Evolutionary conservation across 1,140 invertebrate species (phyloP).

Genomic region (Tetraneura akinire): DNA sequence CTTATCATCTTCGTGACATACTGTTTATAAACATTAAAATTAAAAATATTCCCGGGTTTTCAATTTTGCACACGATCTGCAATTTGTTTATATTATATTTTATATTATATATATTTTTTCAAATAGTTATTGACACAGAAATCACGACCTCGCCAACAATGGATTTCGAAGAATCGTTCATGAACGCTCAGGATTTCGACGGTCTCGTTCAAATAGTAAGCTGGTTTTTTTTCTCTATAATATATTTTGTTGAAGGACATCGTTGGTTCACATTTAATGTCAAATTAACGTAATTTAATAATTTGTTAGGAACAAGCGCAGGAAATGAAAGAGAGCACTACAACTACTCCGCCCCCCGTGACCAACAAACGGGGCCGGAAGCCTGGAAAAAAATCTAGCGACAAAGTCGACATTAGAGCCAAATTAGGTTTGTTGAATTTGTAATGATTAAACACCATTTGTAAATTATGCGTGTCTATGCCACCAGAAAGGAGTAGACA

Average conservation of each 20-base stretch:
- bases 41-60: conserved; percentile 7
- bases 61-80: not conserved
- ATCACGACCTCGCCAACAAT: conserved; percentile 17
- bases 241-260: not conserved
- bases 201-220: conserved; percentile 49
- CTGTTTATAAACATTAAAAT: conserved; percentile 37
- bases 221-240: not conserved
- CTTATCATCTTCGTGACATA: not conserved
- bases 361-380: conserved; percentile 77
- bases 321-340: conserved; percentile 73
- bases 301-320: conserved; percentile 53
- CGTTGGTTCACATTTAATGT: not conserved
- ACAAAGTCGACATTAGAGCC: conserved; percentile 91
- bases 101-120: too few species aligned
- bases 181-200: conserved; percentile 53
- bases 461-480: not conserved
- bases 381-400: conserved; percentile 80
- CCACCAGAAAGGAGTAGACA: conserved; percentile 86
- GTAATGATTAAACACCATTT: not conserved
- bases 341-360: conserved; percentile 15
- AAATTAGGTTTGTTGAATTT: conserved; percentile 72
- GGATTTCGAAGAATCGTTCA: conserved; percentile 55
- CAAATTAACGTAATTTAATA: too few species aligned
- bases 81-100: too few species aligned
- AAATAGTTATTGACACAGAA: not conserved